phyloP scores from a whole-genome alignment of 2,888 invertebrate genomes.

The Vanessa cardui region DNA sequence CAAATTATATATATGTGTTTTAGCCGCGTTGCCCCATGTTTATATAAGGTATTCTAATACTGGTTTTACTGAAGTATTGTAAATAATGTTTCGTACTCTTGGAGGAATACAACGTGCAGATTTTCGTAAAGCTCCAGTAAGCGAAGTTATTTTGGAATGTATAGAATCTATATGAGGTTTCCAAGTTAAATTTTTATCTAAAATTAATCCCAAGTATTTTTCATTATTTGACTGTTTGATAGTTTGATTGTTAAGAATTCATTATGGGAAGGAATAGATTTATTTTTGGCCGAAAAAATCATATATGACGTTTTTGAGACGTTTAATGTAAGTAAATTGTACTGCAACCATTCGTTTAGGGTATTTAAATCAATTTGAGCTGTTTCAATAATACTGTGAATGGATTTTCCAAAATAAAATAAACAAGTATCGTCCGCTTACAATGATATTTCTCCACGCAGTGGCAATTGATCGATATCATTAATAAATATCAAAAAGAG shows the following conservation, averaged over 20 bases:
- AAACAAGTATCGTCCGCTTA: conserved; percentile 1
- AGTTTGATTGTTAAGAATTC: neutral
- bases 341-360: neutral
- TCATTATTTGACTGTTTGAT: neutral
- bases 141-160: neutral
- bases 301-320: neutral
- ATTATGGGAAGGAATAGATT: neutral
- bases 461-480: neutral
- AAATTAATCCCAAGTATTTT: neutral
- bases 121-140: neutral
- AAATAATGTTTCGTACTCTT: conserved; percentile 1
- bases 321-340: neutral
- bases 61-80: neutral
- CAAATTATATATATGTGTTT: neutral
- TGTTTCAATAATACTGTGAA: neutral
- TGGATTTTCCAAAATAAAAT: neutral
- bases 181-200: neutral
- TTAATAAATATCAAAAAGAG: neutral
- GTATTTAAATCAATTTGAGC: neutral
- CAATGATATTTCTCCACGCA: conserved; percentile 5
- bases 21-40: neutral
- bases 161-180: neutral
- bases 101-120: neutral
- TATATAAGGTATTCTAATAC: neutral
- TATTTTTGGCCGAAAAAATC: neutral